Evolutionary conservation across 2,888 invertebrate species (phyloP).

Genomic region (Hirtodrosophila cameraria): DNA sequence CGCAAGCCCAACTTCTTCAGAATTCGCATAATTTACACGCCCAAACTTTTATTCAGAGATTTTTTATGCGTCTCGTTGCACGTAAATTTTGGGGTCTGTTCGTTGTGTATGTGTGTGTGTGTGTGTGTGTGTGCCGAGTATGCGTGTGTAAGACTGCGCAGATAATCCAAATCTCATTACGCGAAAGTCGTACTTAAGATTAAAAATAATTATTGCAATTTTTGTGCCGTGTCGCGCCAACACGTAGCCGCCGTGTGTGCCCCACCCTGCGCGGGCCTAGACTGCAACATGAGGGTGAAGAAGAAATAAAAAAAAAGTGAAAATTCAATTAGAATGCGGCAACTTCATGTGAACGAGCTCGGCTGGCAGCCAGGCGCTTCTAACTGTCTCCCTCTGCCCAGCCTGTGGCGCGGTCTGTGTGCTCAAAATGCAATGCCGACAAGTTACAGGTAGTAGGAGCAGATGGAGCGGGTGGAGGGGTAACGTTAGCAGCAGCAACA

Average conservation of each 20-base stretch:
- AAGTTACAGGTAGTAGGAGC: conserved; percentile 55
- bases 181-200: conserved; percentile 77
- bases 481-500: conserved; percentile 12
- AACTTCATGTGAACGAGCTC: conserved; percentile 66
- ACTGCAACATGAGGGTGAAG: conserved; percentile 2
- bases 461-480: conserved; percentile 3
- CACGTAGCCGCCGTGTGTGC: conserved; percentile 59
- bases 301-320: conserved; percentile 62
- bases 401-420: conserved; percentile 33
- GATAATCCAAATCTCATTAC: conserved; percentile 80
- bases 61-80: conserved; percentile 52
- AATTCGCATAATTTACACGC: conserved; percentile 31
- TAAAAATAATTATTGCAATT: conserved; percentile 79
- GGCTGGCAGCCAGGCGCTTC: conserved; percentile 50
- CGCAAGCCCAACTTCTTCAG: conserved; percentile 12
- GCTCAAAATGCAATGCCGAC: conserved; percentile 65
- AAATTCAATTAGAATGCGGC: conserved; percentile 78
- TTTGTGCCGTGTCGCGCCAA: conserved; percentile 68
- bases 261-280: conserved; percentile 22
- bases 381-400: conserved; percentile 52
- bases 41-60: conserved; percentile 28
- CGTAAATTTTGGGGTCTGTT: conserved; percentile 39
- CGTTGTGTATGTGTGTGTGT: conserved; percentile 13
- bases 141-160: conserved; percentile 34
- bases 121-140: conserved; percentile 3